Evolutionary conservation across 23 tunicate genomes (phyloP).

Genomic region (Phallusia fumigata): DNA sequence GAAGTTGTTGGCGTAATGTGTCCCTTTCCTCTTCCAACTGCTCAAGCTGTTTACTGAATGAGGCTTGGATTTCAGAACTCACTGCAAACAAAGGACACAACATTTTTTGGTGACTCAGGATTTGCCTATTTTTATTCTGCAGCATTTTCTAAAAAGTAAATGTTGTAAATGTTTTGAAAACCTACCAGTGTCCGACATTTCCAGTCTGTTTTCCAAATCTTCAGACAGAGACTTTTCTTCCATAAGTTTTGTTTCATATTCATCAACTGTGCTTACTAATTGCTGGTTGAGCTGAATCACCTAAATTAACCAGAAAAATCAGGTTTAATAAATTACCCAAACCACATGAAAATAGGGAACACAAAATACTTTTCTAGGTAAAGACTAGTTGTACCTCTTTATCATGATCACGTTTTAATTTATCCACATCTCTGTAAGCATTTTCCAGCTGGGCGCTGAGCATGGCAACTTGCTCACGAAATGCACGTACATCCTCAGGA

Average conservation of each 20-base stretch:
- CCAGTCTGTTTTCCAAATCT: conserved; percentile 65
- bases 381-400: conserved; percentile 48
- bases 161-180: too few species aligned
- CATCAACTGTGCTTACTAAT: conserved; percentile 63
- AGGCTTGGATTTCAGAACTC: conserved; percentile 86
- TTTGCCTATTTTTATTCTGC: too few species aligned
- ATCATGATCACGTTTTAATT: conserved; percentile 62
- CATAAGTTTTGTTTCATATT: conserved; percentile 77
- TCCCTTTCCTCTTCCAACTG: conserved; percentile 88
- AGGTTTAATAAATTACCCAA: neutral
- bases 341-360: neutral
- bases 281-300: conserved; percentile 79
- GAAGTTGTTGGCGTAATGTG: conserved; percentile 51
- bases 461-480: conserved; percentile 65
- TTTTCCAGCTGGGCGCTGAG: conserved; percentile 67
- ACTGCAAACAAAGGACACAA: conserved; percentile 41
- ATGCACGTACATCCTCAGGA: conserved; percentile 61
- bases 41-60: conserved; percentile 87
- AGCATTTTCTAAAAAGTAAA: too few species aligned
- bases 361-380: neutral
- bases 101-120: too few species aligned
- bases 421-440: conserved; percentile 59
- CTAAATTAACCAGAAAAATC: conserved; percentile 29
- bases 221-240: conserved; percentile 47
- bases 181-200: conserved; percentile 86